Percentiles rank a stretch among this genome's conserved stretches.
phyloP scores from a whole-genome alignment of 2,113 vertebrate species.

The Lynx canadensis region DNA sequence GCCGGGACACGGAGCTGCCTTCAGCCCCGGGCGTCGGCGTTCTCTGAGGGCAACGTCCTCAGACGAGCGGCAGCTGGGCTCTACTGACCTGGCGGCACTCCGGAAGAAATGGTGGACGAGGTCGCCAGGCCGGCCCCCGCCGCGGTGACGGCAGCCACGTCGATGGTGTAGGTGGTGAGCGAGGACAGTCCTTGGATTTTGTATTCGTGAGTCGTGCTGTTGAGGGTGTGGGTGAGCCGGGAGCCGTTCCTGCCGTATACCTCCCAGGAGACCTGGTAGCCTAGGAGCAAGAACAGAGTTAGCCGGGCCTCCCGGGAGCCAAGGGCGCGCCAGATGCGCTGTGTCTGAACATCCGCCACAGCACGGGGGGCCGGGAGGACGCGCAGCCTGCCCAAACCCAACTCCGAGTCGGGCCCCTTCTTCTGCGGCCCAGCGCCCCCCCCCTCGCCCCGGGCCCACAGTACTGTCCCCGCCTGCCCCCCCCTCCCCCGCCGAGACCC shows the following conservation, averaged over 20 bases:
- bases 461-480: background rate
- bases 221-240: constrained; percentile 84
- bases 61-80: accelerated
- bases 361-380: accelerated
- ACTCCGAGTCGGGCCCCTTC: background rate
- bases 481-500: background rate
- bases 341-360: accelerated
- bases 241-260: constrained; percentile 89
- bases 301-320: background rate
- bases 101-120: constrained; percentile 95
- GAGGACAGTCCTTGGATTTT: constrained; percentile 93
- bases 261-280: constrained; percentile 95
- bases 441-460: background rate
- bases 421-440: too few relatives aligned
- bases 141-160: constrained; percentile 91
- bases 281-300: constrained; percentile 77
- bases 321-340: accelerated
- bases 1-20: background rate
- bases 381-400: accelerated
- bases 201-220: constrained; percentile 92
- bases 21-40: accelerated
- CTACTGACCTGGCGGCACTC: constrained; percentile 95
- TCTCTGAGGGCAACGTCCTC: accelerated
- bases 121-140: constrained; percentile 89
- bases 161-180: constrained; percentile 94